Base-by-base conservation (phyloP, 2,113 vertebrate genomes). In the Polyodon spathula region DNA sequence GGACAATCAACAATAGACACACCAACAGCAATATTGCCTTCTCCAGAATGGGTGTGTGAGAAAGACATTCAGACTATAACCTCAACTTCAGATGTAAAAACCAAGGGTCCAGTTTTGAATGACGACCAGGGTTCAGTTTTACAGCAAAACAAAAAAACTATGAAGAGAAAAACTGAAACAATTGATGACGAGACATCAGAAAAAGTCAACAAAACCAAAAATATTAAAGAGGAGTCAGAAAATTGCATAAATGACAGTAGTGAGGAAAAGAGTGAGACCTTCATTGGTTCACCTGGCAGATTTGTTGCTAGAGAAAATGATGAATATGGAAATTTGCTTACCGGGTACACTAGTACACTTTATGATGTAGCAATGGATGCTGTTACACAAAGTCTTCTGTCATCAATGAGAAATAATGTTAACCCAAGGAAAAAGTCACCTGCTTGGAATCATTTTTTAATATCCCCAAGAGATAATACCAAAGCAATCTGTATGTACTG, bases 401-500 rank as follows among this genome's bases (percentile, higher is more conserved):
- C 92, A 15, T 89, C 86, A 2, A 84, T 89, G 61, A 80, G 91
- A 74, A 93, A 88, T 69, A 88, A 83, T 11, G 72, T 86, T 50
- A 87, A 87, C 76, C 92, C 93, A 4, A 80, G 95, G 46, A 98
- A 97, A 80, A 97, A 98, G 66, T 97, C 94, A 4, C 94, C 93
- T 11, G 95, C 94, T n/a, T 97, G 95, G 95, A 94, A 94, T 69
- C 95, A 98, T 68, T 98, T 98, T 72, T 97, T 93, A 76, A 98
- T 97, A 84, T 98, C 95, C 5, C 95, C 94, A 27, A 89, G 93
- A 69, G 94, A 97, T 76, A 90, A 88, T 78, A 98, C 94, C 70
- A 98, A 98, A 86, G 94, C 95, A 71, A 90, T 98, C 78, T 98
- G 95, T 78, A 92, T 91, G 77, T 98, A 97, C 86, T 98, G 95